These are phyloP conservation scores for Synergus gifuensis DNA, from an alignment of 2,888 invertebrate species.

Conservation along the genomic window DNA sequence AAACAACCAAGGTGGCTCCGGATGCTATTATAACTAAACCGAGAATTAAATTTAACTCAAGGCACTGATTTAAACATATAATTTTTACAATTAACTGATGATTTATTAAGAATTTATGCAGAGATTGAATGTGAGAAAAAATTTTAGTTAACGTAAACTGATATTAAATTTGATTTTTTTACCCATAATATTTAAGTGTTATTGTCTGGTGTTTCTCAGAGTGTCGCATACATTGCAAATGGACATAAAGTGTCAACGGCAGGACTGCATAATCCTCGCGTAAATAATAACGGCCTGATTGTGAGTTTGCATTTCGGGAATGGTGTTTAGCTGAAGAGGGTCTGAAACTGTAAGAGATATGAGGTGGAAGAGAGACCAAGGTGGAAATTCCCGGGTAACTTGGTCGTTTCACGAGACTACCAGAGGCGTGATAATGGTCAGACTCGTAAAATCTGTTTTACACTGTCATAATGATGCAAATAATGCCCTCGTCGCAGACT, in stretches of 20 bases:
- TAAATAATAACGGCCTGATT: slow-evolving; percentile 38
- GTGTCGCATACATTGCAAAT: slow-evolving; percentile 23
- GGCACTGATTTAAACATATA: neutral
- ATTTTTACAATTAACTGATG: neutral
- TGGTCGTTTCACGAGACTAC: slow-evolving; percentile 36
- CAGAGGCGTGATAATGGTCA: slow-evolving; percentile 56
- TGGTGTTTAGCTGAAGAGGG: slow-evolving; percentile 18
- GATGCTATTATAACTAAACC: neutral
- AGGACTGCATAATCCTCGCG: slow-evolving; percentile 33
- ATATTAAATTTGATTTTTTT: slow-evolving; percentile 19
- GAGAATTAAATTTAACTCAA: too few relatives aligned
- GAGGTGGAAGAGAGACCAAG: slow-evolving; percentile 12
- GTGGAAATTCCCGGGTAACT: slow-evolving; percentile 23
- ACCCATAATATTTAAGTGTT: slow-evolving; percentile 30
- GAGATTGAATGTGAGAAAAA: neutral
- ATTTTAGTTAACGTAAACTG: neutral
- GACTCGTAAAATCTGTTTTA: slow-evolving; percentile 60
- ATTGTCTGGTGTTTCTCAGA: slow-evolving; percentile 38
- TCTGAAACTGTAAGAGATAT: slow-evolving; percentile 14
- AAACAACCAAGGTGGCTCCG: neutral
- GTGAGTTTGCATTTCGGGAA: slow-evolving; percentile 28
- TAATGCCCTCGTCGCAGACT: slow-evolving; percentile 43
- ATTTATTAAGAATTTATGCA: slow-evolving; percentile 15
- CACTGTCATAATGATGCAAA: slow-evolving; percentile 60
- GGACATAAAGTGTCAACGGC: slow-evolving; percentile 33